Evolutionary conservation across 2,888 invertebrate genomes (phyloP), one percentile per base, ranked within the genome.

Genomic region (Drosophila melanocephala): DNA sequence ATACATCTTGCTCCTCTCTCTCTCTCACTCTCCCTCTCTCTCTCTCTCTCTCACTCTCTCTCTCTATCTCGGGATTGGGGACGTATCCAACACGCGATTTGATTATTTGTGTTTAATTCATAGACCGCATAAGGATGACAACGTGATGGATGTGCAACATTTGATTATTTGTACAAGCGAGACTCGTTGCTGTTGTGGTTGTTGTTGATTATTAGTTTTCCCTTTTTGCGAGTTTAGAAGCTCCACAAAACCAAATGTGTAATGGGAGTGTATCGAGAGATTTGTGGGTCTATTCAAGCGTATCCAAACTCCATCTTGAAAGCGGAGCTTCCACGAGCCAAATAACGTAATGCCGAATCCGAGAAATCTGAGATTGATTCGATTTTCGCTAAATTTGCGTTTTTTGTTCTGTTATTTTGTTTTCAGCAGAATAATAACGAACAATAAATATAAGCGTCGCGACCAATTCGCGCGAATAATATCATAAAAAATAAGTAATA

Each of bases 21-120:
- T 53, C 37, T 50, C 33, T n/a, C 30, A 5, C 53, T 16, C 42
- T 16, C 39, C 0, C 19, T 37, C 9, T 0, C 56, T 9, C 28
- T 4, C 1, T 0, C 55, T 0, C 19, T 1, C 26, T 42, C 37
- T 33, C n/a, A n/a, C 56, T 9, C 28, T 4, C 1, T 0, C 55
- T 0, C 19, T 1, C 26, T 42, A 32, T 33, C 37, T 44, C 42
- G 30, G 32, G 58, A 61, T 37, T 19, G 56, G 63, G 67, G 52
- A 71, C 83, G 81, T 83, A 83, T 81, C 75, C 75, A 77, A 74
- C 56, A 73, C 81, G 75, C 72, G 73, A 61, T 71, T 77, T 89
- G 83, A 70, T 88, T 86, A 87, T 78, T 78, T 78, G 26, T 56
- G 55, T 30, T 77, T 57, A 70, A 39, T 66, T 53, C 73, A 77